phyloP scores from a whole-genome alignment of 2,888 invertebrate species.

The Athetis lepigone region DNA sequence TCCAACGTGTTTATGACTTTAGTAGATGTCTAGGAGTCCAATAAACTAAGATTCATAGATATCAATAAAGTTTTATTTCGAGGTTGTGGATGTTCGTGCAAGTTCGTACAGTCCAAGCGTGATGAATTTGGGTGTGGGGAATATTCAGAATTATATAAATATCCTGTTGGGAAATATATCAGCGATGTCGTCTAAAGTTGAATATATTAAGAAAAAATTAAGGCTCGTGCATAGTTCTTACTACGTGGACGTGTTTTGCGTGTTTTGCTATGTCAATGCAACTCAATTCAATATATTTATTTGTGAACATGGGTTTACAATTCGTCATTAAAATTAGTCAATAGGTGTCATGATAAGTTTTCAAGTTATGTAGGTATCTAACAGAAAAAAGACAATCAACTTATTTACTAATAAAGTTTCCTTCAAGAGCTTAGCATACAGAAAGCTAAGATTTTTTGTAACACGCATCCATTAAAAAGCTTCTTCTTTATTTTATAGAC shows the following conservation, averaged over 20 bases:
- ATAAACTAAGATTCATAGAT: slow-evolving; percentile 49
- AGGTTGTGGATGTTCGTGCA: slow-evolving; percentile 20
- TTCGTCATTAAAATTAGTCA: too few species aligned
- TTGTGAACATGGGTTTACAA: too few species aligned
- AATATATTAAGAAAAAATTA: too few species aligned
- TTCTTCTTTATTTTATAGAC: slow-evolving; percentile 51
- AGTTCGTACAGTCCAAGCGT: slow-evolving; percentile 11
- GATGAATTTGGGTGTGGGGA: slow-evolving; percentile 26
- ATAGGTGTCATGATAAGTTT: too few species aligned
- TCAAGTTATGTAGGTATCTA: neutral
- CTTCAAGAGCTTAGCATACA: slow-evolving; percentile 13
- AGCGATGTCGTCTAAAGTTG: neutral
- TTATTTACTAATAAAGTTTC: slow-evolving; percentile 13
- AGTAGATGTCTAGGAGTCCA: slow-evolving; percentile 28
- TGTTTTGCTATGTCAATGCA: too few species aligned
- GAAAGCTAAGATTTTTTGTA: slow-evolving; percentile 29
- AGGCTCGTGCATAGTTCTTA: too few species aligned
- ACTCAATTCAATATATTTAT: too few species aligned
- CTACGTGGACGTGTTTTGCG: too few species aligned
- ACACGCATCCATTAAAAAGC: slow-evolving; percentile 44
- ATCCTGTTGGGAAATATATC: slow-evolving; percentile 13
- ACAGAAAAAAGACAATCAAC: neutral
- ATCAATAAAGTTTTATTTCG: slow-evolving; percentile 51
- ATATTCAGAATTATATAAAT: neutral
- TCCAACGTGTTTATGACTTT: slow-evolving; percentile 45